Evolutionary conservation across 2,113 vertebrate genomes (phyloP).

Genomic region (Merops nubicus): DNA sequence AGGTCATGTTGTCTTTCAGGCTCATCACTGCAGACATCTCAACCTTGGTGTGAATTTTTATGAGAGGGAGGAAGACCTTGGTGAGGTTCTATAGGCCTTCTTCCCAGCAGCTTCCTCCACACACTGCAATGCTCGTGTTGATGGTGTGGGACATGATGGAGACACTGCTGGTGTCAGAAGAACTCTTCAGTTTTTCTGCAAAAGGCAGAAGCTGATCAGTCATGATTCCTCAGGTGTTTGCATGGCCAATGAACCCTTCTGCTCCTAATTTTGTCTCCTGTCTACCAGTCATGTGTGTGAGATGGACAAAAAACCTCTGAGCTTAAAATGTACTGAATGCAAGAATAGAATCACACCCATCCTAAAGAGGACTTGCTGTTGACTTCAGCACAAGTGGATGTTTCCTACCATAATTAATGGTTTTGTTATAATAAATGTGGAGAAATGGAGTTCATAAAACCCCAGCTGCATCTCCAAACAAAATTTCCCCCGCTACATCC

Average conservation of each 20-base stretch:
- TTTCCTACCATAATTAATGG: neutral
- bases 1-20: accelerated
- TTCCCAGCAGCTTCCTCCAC: neutral
- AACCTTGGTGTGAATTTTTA: accelerated
- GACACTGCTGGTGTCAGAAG: neutral
- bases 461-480: neutral
- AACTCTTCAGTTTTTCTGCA: neutral
- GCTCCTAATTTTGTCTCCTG: neutral
- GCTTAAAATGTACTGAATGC: neutral
- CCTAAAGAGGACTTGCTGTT: neutral
- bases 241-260: accelerated
- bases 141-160: accelerated
- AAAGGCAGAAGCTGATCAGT: neutral
- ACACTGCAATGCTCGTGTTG: accelerated
- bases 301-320: neutral
- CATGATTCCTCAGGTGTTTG: accelerated
- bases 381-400: neutral
- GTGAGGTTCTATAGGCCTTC: neutral
- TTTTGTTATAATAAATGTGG: neutral
- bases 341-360: neutral
- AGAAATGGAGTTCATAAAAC: neutral
- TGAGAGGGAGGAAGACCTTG: neutral
- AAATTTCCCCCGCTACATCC: neutral
- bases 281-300: neutral
- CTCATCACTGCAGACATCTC: neutral